phyloP scores from a whole-genome alignment of 1,140 invertebrate genomes.

The Dinoponera quadriceps region DNA sequence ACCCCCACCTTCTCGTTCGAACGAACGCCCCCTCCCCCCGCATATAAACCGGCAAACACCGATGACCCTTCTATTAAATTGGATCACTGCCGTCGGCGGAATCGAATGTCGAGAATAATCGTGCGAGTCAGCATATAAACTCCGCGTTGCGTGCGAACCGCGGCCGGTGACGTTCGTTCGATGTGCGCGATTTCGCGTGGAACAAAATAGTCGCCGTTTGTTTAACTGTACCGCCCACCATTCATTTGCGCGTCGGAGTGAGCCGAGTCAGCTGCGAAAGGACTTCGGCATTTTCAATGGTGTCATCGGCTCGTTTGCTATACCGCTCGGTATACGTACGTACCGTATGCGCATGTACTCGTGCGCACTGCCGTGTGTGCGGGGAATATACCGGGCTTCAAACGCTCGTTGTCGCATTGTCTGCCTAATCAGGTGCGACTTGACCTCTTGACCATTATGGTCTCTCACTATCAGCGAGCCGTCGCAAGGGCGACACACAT shows the following conservation, averaged over 20 bases:
- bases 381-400: not conserved
- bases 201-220: slow-evolving; percentile 1
- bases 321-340: slow-evolving; percentile 22
- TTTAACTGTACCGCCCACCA: slow-evolving; percentile 20
- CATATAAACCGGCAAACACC: slow-evolving; percentile 62
- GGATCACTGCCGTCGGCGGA: slow-evolving; percentile 59
- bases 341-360: not conserved
- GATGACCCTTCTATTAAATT: slow-evolving; percentile 59
- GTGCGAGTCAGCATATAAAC: slow-evolving; percentile 33
- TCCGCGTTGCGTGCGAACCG: not conserved
- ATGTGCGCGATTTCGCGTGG: slow-evolving; percentile 14
- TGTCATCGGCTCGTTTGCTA: not conserved
- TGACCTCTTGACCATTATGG: slow-evolving; percentile 35
- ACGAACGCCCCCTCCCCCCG: slow-evolving; percentile 53
- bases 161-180: too few relatives aligned
- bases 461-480: slow-evolving; percentile 27
- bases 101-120: slow-evolving; percentile 33
- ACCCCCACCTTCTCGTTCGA: slow-evolving; percentile 33
- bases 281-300: slow-evolving; percentile 21
- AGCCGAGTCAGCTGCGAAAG: slow-evolving; percentile 31
- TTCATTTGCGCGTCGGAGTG: slow-evolving; percentile 30
- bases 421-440: slow-evolving; percentile 27
- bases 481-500: not conserved
- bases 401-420: slow-evolving; percentile 29
- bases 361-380: too few relatives aligned